A percentile compares a stretch with the other conserved stretches of the same genome.
Evolutionary conservation across 2,113 vertebrate genomes (phyloP).

Genomic region (Atrichornis clamosus): DNA sequence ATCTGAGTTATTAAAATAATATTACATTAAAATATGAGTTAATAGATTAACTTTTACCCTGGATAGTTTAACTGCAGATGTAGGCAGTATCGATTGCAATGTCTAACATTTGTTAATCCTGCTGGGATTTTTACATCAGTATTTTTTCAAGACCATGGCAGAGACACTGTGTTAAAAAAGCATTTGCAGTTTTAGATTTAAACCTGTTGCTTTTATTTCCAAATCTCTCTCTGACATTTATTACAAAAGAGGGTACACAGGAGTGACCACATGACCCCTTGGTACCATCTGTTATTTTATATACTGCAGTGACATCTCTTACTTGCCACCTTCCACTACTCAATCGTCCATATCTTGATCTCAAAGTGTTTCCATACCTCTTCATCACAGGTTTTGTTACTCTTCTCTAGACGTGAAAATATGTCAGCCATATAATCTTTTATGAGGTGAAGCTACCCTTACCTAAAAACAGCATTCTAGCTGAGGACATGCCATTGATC

Average conservation of each 20-base stretch:
- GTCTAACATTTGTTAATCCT: slow-evolving; percentile 29
- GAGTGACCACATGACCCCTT: not conserved
- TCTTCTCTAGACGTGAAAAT: slow-evolving; percentile 26
- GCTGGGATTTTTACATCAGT: not conserved
- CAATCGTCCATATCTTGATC: slow-evolving; percentile 16
- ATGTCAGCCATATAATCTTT: slow-evolving; percentile 54
- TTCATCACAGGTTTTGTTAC: slow-evolving; percentile 34
- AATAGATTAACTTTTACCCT: slow-evolving; percentile 31
- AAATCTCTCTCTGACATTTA: slow-evolving; percentile 7
- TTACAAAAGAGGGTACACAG: not conserved
- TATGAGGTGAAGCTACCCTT: slow-evolving; percentile 50
- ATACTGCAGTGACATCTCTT: slow-evolving; percentile 10
- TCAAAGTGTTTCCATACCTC: slow-evolving; percentile 3
- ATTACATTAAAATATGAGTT: slow-evolving; percentile 15
- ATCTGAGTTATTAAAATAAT: slow-evolving; percentile 4
- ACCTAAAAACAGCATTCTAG: slow-evolving; percentile 41
- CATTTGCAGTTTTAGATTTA: slow-evolving; percentile 36
- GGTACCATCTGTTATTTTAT: slow-evolving; percentile 29
- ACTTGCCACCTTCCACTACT: slow-evolving; percentile 17
- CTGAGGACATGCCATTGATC: slow-evolving; percentile 43
- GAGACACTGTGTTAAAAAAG: slow-evolving; percentile 41
- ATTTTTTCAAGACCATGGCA: not conserved
- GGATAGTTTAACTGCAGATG: not conserved
- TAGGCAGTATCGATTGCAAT: not conserved
- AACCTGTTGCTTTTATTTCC: slow-evolving; percentile 42